These are phyloP conservation scores for Cottus gobio DNA, from an alignment of 2,113 vertebrate genomes.

Conservation along the genomic window DNA sequence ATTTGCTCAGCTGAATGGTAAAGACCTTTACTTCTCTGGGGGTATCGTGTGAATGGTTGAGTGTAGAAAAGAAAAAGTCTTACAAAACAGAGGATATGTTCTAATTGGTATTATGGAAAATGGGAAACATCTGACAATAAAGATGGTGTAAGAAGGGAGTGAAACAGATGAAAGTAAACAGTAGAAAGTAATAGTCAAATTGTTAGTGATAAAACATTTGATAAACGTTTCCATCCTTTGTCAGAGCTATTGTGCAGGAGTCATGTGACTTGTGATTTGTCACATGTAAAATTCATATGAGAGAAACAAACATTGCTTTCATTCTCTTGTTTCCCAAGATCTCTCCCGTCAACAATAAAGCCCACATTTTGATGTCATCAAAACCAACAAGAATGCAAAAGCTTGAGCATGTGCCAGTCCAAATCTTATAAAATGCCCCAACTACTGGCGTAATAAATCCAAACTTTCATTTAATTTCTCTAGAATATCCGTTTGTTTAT, in stretches of 20 bases:
- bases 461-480: neutral
- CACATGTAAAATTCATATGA: constrained; percentile 71
- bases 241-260: constrained; percentile 3
- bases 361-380: constrained; percentile 84
- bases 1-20: constrained; percentile 45
- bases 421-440: neutral
- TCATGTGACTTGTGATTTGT: constrained; percentile 48
- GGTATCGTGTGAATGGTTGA: constrained; percentile 20
- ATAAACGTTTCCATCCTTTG: constrained; percentile 29
- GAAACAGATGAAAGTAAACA: neutral
- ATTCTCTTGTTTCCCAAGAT: constrained; percentile 42
- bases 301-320: constrained; percentile 80
- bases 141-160: neutral
- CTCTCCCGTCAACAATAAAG: constrained; percentile 71
- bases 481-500: constrained; percentile 16
- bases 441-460: neutral
- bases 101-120: neutral
- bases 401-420: constrained; percentile 3
- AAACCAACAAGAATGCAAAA: constrained; percentile 67
- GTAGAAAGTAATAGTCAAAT: neutral
- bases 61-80: neutral
- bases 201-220: neutral
- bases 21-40: constrained; percentile 37
- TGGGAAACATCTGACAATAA: neutral
- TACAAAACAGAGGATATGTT: neutral